Base-by-base conservation (phyloP, 2,113 vertebrate genomes). In the Macquaria australasica region DNA sequence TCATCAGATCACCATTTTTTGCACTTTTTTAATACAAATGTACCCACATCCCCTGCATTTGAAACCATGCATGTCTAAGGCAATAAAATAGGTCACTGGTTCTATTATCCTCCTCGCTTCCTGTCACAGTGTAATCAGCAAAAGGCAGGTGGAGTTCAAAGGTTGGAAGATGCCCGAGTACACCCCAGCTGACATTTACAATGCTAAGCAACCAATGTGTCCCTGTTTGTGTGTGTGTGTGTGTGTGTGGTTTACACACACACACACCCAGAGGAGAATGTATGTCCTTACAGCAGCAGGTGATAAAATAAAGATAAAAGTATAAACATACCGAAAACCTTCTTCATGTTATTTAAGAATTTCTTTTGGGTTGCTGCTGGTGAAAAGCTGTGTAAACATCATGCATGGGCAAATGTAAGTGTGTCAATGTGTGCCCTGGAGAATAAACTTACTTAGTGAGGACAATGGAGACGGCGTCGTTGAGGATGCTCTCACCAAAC, bases 401-500 rank as follows among this genome's bases (percentile, higher is more conserved):
- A 55, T 6, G 31, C 2, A 20, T 34, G 20, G 20, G n/a, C 34
- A 67, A 79, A 77, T 60, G 31, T 60, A 67, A 66, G 73, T 51
- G 2, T 45, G 70, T 12, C 6, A 12, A 11, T 59, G 34, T 64
- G 21, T 37, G 4, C 14, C 6, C 28, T 28, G 23, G 25, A n/a
- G 34, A 60, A 25, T 21, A 56, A 55, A 73, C 88, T 95, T 97
- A 99, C 98, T 99, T 99, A 80, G 98, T 99, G 74, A 99, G 95
- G 67, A 99, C 98, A 75, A 99, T 99, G 72, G 98, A 99, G 63
- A 99, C 98, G 0, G 98, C 98, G 20, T 99, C 98, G 16, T 99
- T 99, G 83, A 99, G 97, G 89, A 99, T 99, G 88, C 98, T 99
- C 91, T 99, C 98, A 34, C 98, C 98, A 80, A 99, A 99, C 83